Base-by-base conservation (phyloP, 2,888 invertebrate species). In the Ernsta delagoae region DNA sequence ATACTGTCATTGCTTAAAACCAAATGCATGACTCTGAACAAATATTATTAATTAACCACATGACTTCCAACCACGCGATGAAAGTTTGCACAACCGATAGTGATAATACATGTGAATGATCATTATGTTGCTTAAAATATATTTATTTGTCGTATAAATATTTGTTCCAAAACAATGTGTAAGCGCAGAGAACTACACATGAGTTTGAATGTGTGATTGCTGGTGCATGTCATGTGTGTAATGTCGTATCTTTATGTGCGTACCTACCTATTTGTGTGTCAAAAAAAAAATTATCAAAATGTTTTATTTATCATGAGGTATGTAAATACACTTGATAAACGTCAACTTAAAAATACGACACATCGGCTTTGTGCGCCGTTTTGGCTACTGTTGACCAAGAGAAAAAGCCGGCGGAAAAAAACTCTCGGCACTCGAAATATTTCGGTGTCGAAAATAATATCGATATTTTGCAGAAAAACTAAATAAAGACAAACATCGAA, bases 1-100 rank as follows among this genome's bases (percentile, higher is more conserved):
- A 9, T 57, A 64, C 63, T 39, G 59, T 63, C 70, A 70, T 76
- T 71, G 68, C 43, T 31, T 24, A 64, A 72, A 16, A 54, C 67
- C 70, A 74, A 75, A 78, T 81, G 81, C 78, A 83, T 83, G 83
- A 85, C 83, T 83, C 72, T 79, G 63, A 70, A 57, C 78, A 85
- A 87, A 85, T 84, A 87, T 83, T 85, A 75, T 79, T 70, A 69
- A 66, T 67, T n/a, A 65, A 67, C 80, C 87, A 86, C 84, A 86
- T 87, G 87, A 87, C 84, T 83, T 70, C 75, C 76, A 74, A 75
- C 70, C 59, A 59, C 43, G 41, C 50, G 59, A 39, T 8, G 24
- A 16, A 12, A 53, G 53, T 85, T 84, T 84, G 74, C 34, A 54
- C 59, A 70, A 34, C 65, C 70, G 83, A 84, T 84, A 81, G 77